Percentiles rank a stretch among this genome's conserved stretches.
These are phyloP conservation scores for Agrotis puta DNA, from an alignment of 2,888 invertebrate species.

Conservation along the genomic window DNA sequence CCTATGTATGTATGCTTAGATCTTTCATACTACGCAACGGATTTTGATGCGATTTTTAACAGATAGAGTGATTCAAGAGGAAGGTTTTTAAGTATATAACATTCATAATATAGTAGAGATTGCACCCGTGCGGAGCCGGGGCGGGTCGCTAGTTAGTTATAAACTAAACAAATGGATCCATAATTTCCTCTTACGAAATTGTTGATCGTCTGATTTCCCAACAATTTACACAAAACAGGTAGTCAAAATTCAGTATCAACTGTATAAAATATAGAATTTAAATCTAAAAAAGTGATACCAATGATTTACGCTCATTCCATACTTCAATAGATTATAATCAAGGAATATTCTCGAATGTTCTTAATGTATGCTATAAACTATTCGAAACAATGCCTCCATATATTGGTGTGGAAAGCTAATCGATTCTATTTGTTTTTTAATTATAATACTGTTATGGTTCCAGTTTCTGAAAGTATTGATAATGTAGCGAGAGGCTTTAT, in stretches of 20 bases:
- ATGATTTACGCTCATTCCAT: neutral
- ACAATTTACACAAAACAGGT: neutral
- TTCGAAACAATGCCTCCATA: conserved; percentile 29
- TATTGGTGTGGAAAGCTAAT: conserved; percentile 2
- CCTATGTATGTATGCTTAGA: too few species aligned
- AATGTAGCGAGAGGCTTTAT: neutral
- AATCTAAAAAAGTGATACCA: too few species aligned
- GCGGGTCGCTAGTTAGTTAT: neutral
- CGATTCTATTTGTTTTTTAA: conserved; percentile 1
- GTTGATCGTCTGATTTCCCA: conserved; percentile 11
- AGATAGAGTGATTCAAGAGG: too few species aligned
- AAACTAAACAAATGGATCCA: conserved; percentile 5
- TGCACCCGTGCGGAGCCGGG: too few species aligned
- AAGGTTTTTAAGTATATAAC: too few species aligned
- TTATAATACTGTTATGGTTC: neutral
- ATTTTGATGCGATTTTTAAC: too few species aligned
- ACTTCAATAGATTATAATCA: conserved; percentile 18
- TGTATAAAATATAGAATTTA: too few species aligned
- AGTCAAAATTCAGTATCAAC: neutral
- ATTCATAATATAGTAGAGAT: too few species aligned
- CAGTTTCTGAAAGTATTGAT: neutral
- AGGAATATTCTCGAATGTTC: conserved; percentile 24
- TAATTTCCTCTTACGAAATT: conserved; percentile 12
- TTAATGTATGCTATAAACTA: conserved; percentile 13
- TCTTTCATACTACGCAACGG: too few species aligned